Percentiles rank a stretch among this genome's conserved stretches.
Conservation (phyloP, 2,113 vertebrate species). For the Stegostoma tigrinum region DNA sequence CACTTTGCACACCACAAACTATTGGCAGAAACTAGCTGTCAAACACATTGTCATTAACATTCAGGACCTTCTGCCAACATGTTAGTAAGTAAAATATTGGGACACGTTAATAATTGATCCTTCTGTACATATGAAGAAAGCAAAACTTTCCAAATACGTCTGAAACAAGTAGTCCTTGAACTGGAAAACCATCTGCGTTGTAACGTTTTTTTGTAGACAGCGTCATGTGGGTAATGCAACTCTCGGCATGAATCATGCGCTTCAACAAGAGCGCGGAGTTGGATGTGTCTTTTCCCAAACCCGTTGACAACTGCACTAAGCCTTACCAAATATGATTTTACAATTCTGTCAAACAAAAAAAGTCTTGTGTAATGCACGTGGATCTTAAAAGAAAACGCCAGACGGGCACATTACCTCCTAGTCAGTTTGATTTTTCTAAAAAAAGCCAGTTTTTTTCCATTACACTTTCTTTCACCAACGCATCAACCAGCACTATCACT, state of each 20-base stretch:
- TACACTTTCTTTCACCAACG: neutral
- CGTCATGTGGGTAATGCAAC: neutral
- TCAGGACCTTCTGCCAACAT: neutral
- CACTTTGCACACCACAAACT: neutral
- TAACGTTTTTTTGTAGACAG: neutral
- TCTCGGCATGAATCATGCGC: neutral
- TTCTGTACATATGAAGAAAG: constrained; percentile 3
- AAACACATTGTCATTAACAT: neutral
- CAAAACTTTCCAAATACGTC: neutral
- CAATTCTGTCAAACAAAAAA: neutral
- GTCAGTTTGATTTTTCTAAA: neutral
- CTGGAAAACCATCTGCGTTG: neutral
- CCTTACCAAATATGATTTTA: neutral
- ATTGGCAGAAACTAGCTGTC: neutral
- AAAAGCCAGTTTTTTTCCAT: neutral
- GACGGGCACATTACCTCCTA: neutral
- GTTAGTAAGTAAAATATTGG: neutral
- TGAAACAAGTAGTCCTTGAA: neutral
- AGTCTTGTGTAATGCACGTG: no score
- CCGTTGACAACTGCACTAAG: neutral
- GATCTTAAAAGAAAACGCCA: neutral
- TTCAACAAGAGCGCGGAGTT: neutral
- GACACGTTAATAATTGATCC: neutral
- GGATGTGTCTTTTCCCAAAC: neutral
- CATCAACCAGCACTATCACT: no score